phyloP scores from a whole-genome alignment of 2,888 invertebrate species.

The Dilophus febrilis region DNA sequence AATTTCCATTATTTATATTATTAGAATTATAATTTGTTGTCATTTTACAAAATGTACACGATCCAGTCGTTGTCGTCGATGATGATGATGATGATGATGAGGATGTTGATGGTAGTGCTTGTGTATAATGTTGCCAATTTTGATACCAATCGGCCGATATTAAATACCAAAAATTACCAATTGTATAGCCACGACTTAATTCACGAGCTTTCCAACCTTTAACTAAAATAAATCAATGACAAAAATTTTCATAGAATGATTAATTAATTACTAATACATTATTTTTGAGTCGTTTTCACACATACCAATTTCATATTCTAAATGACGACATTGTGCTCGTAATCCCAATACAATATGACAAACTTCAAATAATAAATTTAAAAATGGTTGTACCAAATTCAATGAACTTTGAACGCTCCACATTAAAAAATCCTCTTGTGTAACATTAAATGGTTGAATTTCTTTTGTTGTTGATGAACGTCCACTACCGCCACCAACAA shows the following conservation, averaged over 20 bases:
- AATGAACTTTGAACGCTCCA: constrained; percentile 60
- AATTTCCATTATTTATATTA: constrained; percentile 6
- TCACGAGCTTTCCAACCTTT: constrained; percentile 70
- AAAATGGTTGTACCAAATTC: constrained; percentile 49
- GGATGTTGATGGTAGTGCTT: constrained; percentile 17
- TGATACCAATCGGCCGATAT: constrained; percentile 78
- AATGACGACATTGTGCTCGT: constrained; percentile 59
- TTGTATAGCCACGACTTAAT: constrained; percentile 51
- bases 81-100: too few species aligned
- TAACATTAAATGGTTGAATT: constrained; percentile 29
- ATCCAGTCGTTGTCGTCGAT: too few species aligned
- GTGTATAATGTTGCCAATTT: constrained; percentile 58
- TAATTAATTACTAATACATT: too few species aligned
- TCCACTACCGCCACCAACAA: too few species aligned
- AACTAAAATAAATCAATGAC: too few species aligned
- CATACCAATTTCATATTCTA: constrained; percentile 62
- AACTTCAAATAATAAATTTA: constrained; percentile 58
- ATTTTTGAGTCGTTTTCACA: too few species aligned
- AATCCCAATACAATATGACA: constrained; percentile 79
- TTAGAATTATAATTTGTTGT: constrained; percentile 14
- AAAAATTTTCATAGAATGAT: too few species aligned
- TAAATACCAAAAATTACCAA: constrained; percentile 82
- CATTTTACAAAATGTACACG: constrained; percentile 32
- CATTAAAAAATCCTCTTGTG: constrained; percentile 72
- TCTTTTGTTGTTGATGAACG: constrained; percentile 11